These are phyloP conservation scores for Patagioenas fasciata DNA, from an alignment of 2,113 vertebrate genomes.

Conservation along the genomic window DNA sequence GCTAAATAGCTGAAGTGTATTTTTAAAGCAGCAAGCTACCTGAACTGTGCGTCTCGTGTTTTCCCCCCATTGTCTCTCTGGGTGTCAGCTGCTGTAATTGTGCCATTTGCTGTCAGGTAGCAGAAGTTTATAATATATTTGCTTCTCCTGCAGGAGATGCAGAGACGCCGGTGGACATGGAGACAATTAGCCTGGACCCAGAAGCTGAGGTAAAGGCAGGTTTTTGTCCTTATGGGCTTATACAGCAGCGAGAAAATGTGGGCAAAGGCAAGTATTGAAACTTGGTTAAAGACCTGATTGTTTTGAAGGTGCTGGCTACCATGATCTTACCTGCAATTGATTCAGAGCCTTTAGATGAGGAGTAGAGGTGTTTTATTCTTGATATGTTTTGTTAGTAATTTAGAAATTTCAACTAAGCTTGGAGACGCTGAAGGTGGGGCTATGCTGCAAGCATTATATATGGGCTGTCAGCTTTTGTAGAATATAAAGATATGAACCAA, in stretches of 20 bases:
- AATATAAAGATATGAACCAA: not conserved
- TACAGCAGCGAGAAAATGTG: not conserved
- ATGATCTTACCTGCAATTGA: not conserved
- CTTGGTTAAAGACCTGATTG: not conserved
- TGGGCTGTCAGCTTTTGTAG: not conserved
- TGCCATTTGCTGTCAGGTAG: not conserved
- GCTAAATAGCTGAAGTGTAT: not conserved
- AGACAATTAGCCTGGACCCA: constrained; percentile 91
- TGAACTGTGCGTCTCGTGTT: not conserved
- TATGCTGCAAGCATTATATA: not conserved
- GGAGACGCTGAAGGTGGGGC: not conserved
- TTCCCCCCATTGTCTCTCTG: not conserved
- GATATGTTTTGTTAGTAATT: not conserved
- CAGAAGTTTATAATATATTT: not conserved
- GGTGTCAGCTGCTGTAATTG: not conserved
- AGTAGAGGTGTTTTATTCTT: not conserved
- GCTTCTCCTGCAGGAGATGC: constrained; percentile 78
- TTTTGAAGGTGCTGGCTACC: not conserved
- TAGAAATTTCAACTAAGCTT: not conserved
- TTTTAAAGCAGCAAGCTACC: constrained; percentile 38
- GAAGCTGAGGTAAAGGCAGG: constrained; percentile 89
- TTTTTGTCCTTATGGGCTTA: constrained; percentile 3
- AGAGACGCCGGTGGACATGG: constrained; percentile 95
- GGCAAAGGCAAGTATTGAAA: constrained; percentile 15
- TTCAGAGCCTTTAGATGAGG: not conserved